Base-by-base conservation (phyloP, 1,140 invertebrate genomes). In the Atta texana region DNA sequence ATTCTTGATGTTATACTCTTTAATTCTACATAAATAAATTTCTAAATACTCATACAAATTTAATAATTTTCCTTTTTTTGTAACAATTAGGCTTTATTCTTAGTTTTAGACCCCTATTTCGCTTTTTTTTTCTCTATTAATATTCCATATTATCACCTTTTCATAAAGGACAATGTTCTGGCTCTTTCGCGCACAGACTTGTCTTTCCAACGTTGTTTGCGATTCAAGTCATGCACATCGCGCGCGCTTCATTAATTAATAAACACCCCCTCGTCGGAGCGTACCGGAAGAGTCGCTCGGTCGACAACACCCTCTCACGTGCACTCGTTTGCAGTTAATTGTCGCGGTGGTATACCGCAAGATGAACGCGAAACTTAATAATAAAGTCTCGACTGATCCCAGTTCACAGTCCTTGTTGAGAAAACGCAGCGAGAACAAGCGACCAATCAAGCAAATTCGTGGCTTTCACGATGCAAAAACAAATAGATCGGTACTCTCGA, bases 171-270 rank as follows among this genome's bases (percentile, higher is more conserved):
- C 69, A 57, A 51, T 53, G 57, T 84, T 75, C 63, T 57, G 69
- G 14, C 18, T 34, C 61, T 53, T 82, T 74, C 24, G 63, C 21
- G 51, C 28, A 68, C 21, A 71, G 31, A 51, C 69, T 44, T 14
- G 69, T 75, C 80, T 84, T 75, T 63, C 44, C 55, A 63, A 59
- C 69, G 55, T 21, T 57, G 80, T 72, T 75, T 61, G 80, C 39
- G 69, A 84, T 84, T 84, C 80, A 84, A 84, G 80, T 84, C 80
- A 75, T 82, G 80, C 80, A 74, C 80, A 61, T 84, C 55, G 80
- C 80, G 80, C 69, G 69, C 69, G 80, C 80, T 84, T 84, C 80
- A 84, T 84, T 84, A 84, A 84, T 84, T 84, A 84, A 84, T 84
- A 84, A 75, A 63, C 68, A 44, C 28, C 49, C 61, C 61, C 68